Base-by-base conservation (phyloP, 2,888 invertebrate genomes). In the Netelia fuscicornis region DNA sequence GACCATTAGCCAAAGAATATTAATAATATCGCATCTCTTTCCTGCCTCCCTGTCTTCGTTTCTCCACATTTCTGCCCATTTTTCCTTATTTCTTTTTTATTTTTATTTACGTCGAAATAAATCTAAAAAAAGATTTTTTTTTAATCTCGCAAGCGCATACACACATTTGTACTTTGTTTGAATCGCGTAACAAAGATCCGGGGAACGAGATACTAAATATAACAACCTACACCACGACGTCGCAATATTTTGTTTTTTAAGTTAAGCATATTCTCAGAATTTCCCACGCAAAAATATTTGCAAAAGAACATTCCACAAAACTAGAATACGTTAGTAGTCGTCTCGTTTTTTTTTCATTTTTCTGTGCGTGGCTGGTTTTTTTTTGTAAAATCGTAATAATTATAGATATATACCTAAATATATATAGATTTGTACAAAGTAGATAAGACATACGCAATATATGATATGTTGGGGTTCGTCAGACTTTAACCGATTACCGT, bases 391-490 rank as follows among this genome's bases (percentile, higher is more conserved):
- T 58, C 13, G 20, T 54, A 25, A 48, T 58, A 25, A 56, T n/a
- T 58, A 20, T 58, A 58, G 13, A 23, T 72, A 25, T 65, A 64
- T 56, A 30, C 60, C 5, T 60, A 20, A 5, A 30, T 74, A 20
- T 54, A 20, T 54, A 52, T n/a, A 60, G 42, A 64, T 74, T 20
- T 58, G 17, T 58, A 58, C 10, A 20, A 17, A 58, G 10, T 58
- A 20, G 3, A 58, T 68, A 37, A 20, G 42, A 67, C 30, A 74
- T 74, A 72, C 67, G 67, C 2, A 23, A 25, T 60, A 48, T 42
- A 64, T 81, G 81, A 81, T 81, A 81, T 81, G 81, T 76, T 42
- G 70, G 75, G 52, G 0, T 52, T 75, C 62, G 54, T 81, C 67
- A 75, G 81, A 75, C 81, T 68, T 68, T 42, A 52, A 23, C 68